Percentiles rank a stretch among this genome's conserved stretches.
Conservation (phyloP, 2,888 invertebrate species). For the Aphodius granarius region DNA sequence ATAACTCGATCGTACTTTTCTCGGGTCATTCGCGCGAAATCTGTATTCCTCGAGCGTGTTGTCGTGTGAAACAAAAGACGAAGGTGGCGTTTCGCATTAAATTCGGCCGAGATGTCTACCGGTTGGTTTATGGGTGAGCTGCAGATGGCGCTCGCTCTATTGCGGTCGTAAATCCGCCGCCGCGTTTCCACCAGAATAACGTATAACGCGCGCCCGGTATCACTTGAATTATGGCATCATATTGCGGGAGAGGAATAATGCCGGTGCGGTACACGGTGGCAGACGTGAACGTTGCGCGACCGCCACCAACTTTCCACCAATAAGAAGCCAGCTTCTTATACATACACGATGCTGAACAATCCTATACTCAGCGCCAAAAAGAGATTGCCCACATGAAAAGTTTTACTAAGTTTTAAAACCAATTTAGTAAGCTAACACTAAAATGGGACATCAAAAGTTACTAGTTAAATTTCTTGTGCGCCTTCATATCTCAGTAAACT, state of each 20-base stretch:
- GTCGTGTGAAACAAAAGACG: background rate
- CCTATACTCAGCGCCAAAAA: too few relatives aligned
- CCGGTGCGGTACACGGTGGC: background rate
- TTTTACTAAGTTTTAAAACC: too few relatives aligned
- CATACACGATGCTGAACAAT: too few relatives aligned
- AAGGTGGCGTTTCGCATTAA: constrained; percentile 12
- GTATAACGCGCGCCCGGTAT: constrained; percentile 26
- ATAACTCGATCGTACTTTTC: background rate
- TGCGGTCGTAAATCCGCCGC: constrained; percentile 47
- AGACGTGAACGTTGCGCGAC: background rate
- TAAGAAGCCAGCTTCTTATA: background rate
- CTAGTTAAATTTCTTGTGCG: too few relatives aligned
- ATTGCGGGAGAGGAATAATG: constrained; percentile 20
- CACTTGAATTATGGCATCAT: constrained; percentile 26
- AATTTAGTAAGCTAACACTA: too few relatives aligned
- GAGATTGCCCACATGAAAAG: too few relatives aligned
- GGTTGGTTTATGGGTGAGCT: constrained; percentile 35
- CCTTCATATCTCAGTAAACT: too few relatives aligned
- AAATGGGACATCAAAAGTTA: too few relatives aligned
- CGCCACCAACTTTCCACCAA: background rate
- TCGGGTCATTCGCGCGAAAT: background rate
- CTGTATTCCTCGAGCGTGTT: background rate
- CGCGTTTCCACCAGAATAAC: constrained; percentile 42
- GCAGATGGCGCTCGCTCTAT: constrained; percentile 47
- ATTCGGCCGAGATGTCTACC: constrained; percentile 30